Percentiles rank a stretch among this genome's conserved stretches.
Conservation (phyloP, 2,888 invertebrate genomes). For the Drosophila paramelanica region DNA sequence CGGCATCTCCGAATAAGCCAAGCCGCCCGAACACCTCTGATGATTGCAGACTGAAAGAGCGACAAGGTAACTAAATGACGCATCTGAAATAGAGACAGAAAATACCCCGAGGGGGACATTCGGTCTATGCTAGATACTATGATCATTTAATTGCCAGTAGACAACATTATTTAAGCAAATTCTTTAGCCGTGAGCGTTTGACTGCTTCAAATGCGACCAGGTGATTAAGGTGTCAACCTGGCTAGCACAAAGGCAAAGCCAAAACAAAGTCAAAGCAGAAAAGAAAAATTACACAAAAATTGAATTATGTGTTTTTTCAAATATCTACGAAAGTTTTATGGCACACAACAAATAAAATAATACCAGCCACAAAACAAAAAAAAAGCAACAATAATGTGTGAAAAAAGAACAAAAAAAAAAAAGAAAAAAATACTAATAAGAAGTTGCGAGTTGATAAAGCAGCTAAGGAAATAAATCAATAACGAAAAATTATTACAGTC, state of each 20-base stretch:
- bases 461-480: constrained; percentile 80
- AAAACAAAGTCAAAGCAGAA: constrained; percentile 1
- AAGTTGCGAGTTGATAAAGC: constrained; percentile 58
- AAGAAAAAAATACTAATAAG: constrained; percentile 13
- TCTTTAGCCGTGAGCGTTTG: constrained; percentile 33
- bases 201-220: constrained; percentile 49
- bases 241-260: constrained; percentile 18
- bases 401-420: constrained; percentile 16
- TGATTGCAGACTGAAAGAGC: neutral
- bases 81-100: constrained; percentile 12
- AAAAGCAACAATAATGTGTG: constrained; percentile 21
- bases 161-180: constrained; percentile 42
- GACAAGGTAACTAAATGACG: constrained; percentile 10
- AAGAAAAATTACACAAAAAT: constrained; percentile 13
- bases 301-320: constrained; percentile 38
- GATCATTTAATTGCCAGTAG: constrained; percentile 37
- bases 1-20: too few species aligned
- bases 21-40: neutral
- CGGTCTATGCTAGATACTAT: neutral
- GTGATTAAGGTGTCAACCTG: constrained; percentile 72
- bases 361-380: constrained; percentile 2
- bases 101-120: constrained; percentile 10
- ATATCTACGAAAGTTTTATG: constrained; percentile 44
- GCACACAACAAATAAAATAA: constrained; percentile 39
- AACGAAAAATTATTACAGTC: constrained; percentile 59